Conservation (phyloP, 1,140 invertebrate genomes). For the Pogonognathellus flavescens region DNA sequence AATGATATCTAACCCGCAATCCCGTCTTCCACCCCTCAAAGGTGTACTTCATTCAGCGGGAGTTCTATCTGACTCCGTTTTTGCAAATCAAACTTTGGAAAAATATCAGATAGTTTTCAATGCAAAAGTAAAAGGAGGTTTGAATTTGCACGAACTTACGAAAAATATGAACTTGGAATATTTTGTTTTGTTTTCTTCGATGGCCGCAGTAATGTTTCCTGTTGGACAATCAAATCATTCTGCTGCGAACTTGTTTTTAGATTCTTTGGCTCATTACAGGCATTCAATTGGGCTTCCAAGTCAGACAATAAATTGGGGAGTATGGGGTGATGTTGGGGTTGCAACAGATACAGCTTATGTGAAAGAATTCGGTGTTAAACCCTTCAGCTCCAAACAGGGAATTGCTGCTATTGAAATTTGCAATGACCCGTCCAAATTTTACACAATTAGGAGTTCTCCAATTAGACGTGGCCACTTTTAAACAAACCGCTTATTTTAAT, state of each 20-base stretch:
- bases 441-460: not conserved
- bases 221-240: constrained; percentile 45
- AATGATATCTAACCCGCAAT: not conserved
- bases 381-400: not conserved
- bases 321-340: not conserved
- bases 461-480: not conserved
- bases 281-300: not conserved
- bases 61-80: constrained; percentile 23
- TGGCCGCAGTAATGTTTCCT: not conserved
- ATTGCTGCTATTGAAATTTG: not conserved
- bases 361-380: no score
- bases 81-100: constrained; percentile 52
- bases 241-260: constrained; percentile 33
- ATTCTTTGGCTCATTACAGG: constrained; percentile 42
- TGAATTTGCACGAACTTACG: constrained; percentile 57
- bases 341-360: no score
- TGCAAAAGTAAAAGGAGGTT: constrained; percentile 53
- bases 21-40: not conserved
- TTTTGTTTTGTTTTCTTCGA: constrained; percentile 50
- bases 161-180: constrained; percentile 33
- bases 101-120: constrained; percentile 44
- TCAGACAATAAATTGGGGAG: constrained; percentile 14
- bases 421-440: not conserved
- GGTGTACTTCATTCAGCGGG: constrained; percentile 60
- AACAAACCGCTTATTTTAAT: not conserved